Conservation (phyloP, 2,797 vertebrate species). For the Phrynocephalus vlangalii region DNA sequence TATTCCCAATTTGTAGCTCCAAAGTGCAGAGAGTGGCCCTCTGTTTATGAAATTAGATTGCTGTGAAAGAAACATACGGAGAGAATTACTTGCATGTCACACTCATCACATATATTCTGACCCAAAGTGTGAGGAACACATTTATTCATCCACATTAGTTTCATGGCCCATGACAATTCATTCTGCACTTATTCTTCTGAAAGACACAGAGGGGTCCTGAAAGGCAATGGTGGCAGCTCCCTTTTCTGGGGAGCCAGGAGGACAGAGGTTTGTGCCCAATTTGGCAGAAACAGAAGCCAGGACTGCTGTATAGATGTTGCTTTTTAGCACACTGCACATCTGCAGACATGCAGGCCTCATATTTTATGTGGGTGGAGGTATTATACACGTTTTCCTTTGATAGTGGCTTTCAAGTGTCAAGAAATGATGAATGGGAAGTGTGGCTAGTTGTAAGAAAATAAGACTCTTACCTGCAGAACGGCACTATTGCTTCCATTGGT, state of each 20-base stretch:
- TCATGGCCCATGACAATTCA: neutral
- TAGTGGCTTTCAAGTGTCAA: neutral
- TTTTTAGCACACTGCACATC: neutral
- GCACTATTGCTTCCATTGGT: constrained; percentile 81
- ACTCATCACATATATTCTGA: neutral
- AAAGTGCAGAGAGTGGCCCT: neutral
- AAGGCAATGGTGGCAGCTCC: neutral
- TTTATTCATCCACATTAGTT: neutral
- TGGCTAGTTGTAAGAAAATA: neutral
- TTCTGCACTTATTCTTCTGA: neutral
- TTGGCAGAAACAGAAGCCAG: neutral
- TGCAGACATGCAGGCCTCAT: neutral
- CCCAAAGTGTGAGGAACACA: neutral
- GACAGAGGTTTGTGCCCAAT: neutral
- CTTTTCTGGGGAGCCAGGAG: neutral
- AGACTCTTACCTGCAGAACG: constrained; percentile 84
- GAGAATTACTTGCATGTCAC: neutral
- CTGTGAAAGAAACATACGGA: neutral
- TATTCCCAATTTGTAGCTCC: neutral
- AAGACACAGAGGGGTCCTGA: neutral
- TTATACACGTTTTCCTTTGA: neutral
- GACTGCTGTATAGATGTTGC: neutral
- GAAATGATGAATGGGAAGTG: neutral
- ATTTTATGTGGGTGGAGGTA: neutral
- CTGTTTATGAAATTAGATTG: neutral